A percentile compares a stretch with the other conserved stretches of the same genome.
These are phyloP conservation scores for Galaxias olidus DNA, from an alignment of 2,797 vertebrate genomes.

Conservation along the genomic window DNA sequence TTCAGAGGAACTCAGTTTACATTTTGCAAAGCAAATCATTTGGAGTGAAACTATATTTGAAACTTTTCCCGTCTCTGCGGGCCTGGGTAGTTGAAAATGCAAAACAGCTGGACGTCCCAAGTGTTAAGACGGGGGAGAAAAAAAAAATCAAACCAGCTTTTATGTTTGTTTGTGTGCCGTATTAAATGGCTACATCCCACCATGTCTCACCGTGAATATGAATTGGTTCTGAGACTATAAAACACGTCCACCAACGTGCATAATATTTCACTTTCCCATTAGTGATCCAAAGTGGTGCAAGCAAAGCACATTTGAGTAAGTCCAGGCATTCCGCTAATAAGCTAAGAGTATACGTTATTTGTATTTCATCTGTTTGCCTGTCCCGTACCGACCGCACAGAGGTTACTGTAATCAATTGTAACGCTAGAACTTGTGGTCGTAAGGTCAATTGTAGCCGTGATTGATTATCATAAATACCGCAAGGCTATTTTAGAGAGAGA, in stretches of 20 bases:
- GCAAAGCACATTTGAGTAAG: slow-evolving; percentile 28
- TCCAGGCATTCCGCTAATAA: slow-evolving; percentile 17
- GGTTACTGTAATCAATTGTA: too few relatives aligned
- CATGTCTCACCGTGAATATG: slow-evolving; percentile 6
- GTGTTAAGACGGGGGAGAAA: slow-evolving; percentile 28
- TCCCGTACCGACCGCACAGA: too few relatives aligned
- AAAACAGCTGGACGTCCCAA: slow-evolving; percentile 33
- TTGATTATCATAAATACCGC: slow-evolving; percentile 38
- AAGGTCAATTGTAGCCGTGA: slow-evolving; percentile 31
- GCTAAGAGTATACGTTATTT: slow-evolving; percentile 19
- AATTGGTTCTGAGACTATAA: slow-evolving; percentile 35
- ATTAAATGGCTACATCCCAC: slow-evolving; percentile 18
- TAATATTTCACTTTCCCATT: slow-evolving; percentile 36
- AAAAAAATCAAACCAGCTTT: slow-evolving; percentile 29
- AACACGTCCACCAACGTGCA: slow-evolving; percentile 21
- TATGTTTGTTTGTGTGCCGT: slow-evolving; percentile 27
- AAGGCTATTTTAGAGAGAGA: slow-evolving; percentile 1
- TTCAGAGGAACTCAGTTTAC: too few relatives aligned
- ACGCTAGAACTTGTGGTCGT: background rate
- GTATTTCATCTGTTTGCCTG: slow-evolving; percentile 15
- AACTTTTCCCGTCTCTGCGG: slow-evolving; percentile 9
- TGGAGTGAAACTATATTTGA: background rate
- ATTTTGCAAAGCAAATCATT: background rate
- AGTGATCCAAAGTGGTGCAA: slow-evolving; percentile 21
- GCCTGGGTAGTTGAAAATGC: slow-evolving; percentile 22